phyloP scores from a whole-genome alignment of 2,888 invertebrate species.

The Melinaea menophilus region DNA sequence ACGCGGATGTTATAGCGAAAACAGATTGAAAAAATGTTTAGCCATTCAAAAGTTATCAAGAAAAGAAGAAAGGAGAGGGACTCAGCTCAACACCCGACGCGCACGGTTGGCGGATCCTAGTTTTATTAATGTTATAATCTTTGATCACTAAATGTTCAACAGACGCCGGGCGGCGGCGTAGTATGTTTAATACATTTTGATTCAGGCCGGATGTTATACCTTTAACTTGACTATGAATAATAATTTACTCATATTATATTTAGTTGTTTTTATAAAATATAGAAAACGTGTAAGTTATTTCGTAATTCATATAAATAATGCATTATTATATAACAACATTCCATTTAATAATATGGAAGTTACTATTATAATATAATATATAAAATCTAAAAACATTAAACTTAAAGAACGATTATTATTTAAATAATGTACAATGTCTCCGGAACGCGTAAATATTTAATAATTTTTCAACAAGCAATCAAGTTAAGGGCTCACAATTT shows the following conservation, averaged over 20 bases:
- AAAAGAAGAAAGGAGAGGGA: too few species aligned
- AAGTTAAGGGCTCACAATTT: conserved; percentile 24
- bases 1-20: too few species aligned
- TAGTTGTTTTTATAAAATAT: too few species aligned
- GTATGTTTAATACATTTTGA: conserved; percentile 15
- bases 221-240: conserved; percentile 17
- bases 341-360: not conserved
- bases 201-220: conserved; percentile 23
- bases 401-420: not conserved
- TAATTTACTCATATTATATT: not conserved
- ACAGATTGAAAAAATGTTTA: too few species aligned
- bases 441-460: conserved; percentile 13
- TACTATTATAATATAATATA: not conserved
- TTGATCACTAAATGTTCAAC: not conserved
- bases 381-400: not conserved
- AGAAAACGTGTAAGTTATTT: not conserved
- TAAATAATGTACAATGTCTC: not conserved
- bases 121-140: conserved; percentile 4
- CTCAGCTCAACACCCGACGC: too few species aligned
- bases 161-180: conserved; percentile 18
- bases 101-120: too few species aligned
- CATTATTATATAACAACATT: not conserved
- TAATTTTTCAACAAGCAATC: conserved; percentile 21
- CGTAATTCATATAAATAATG: not conserved
- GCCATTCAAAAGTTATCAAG: too few species aligned